Evolutionary conservation across 1,140 invertebrate genomes (phyloP).

Genomic region (Aphaenogaster rudis): DNA sequence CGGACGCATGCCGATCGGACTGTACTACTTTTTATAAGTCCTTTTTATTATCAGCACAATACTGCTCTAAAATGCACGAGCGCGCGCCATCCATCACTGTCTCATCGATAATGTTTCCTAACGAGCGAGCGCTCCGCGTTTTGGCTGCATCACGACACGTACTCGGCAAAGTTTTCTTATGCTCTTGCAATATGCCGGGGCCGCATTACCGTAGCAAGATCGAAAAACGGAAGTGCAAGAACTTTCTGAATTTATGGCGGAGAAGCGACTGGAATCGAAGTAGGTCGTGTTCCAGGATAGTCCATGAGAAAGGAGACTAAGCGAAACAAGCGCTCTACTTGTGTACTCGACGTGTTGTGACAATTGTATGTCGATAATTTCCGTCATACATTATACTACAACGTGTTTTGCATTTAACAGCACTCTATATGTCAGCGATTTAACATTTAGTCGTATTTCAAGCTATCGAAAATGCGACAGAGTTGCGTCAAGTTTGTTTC

Average conservation of each 20-base stretch:
- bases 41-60: conserved; percentile 29
- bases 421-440: not conserved
- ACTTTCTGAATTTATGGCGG: conserved; percentile 52
- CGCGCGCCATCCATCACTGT: conserved; percentile 47
- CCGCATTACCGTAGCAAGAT: conserved; percentile 27
- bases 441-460: not conserved
- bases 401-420: not conserved
- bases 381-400: not conserved
- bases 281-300: not conserved
- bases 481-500: not conserved
- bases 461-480: not conserved
- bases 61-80: conserved; percentile 40
- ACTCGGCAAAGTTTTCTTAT: conserved; percentile 52
- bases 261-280: conserved; percentile 30
- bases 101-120: conserved; percentile 48
- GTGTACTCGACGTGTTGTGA: not conserved
- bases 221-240: conserved; percentile 41
- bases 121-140: conserved; percentile 31
- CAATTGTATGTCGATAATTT: conserved; percentile 25
- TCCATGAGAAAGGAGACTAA: not conserved
- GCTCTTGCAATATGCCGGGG: conserved; percentile 33
- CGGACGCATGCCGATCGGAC: not conserved
- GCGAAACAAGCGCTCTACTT: not conserved
- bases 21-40: not conserved
- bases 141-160: conserved; percentile 29